Percentiles rank a stretch among this genome's conserved stretches.
Conservation (phyloP, 2,113 vertebrate species). For the Canis aureus region DNA sequence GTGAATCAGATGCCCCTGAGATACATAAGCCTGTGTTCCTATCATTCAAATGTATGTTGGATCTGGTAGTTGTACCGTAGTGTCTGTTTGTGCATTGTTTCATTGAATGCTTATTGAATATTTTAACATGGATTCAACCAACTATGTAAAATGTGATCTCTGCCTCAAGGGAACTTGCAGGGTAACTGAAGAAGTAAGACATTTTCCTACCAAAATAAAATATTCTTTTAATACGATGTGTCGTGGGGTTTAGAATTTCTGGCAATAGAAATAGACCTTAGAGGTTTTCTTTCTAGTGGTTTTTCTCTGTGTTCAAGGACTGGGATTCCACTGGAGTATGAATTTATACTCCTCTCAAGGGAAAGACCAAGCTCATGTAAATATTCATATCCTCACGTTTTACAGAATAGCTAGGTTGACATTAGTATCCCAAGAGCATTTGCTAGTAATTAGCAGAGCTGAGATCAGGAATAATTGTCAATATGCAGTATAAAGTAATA, state of each 20-base stretch:
- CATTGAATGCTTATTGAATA: background rate
- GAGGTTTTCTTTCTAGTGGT: background rate
- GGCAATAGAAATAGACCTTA: background rate
- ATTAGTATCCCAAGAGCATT: background rate
- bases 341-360: background rate
- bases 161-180: background rate
- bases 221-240: background rate
- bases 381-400: background rate
- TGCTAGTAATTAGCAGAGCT: background rate
- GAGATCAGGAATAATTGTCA: slow-evolving; percentile 7
- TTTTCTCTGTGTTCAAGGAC: background rate
- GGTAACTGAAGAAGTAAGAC: background rate
- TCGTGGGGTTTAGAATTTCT: background rate
- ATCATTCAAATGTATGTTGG: background rate
- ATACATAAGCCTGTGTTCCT: background rate
- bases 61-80: background rate
- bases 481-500: background rate
- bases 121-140: slow-evolving; percentile 6
- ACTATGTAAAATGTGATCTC: background rate
- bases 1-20: background rate
- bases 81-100: background rate
- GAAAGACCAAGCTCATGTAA: background rate
- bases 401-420: background rate
- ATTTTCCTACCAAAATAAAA: background rate
- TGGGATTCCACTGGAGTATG: background rate